These are phyloP conservation scores for Sphenodon punctatus DNA, from an alignment of 2,797 vertebrate genomes.

Conservation along the genomic window DNA sequence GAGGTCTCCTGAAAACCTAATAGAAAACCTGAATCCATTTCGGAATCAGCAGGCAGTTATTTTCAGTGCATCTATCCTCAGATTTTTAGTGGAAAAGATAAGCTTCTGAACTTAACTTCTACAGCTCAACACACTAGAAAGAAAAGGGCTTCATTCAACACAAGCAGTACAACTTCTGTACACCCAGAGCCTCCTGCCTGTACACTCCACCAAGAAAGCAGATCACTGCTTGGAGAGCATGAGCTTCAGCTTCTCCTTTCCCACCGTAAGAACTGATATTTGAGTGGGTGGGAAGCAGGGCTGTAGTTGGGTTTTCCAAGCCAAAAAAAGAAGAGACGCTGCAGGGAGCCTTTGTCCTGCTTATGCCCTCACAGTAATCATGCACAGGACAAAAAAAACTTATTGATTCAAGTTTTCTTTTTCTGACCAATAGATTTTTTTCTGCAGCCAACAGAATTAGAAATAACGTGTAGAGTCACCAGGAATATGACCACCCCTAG, in stretches of 20 bases:
- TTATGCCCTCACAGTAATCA: background rate
- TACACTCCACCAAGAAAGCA: background rate
- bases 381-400: background rate
- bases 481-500: background rate
- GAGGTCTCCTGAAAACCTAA: too few species aligned
- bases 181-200: background rate
- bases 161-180: too few species aligned
- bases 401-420: background rate
- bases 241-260: background rate
- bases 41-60: too few species aligned
- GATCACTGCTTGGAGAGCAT: background rate
- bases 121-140: too few species aligned
- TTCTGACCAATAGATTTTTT: background rate
- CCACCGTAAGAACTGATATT: background rate
- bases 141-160: too few species aligned
- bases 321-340: background rate
- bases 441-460: background rate
- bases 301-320: background rate
- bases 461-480: background rate
- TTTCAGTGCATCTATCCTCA: too few species aligned
- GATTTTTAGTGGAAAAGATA: too few species aligned
- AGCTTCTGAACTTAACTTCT: too few species aligned
- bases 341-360: background rate
- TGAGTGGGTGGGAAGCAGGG: background rate
- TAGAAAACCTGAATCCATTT: too few species aligned